Base-by-base conservation (phyloP, 2,113 vertebrate species). In the Zosterops japonicus region DNA sequence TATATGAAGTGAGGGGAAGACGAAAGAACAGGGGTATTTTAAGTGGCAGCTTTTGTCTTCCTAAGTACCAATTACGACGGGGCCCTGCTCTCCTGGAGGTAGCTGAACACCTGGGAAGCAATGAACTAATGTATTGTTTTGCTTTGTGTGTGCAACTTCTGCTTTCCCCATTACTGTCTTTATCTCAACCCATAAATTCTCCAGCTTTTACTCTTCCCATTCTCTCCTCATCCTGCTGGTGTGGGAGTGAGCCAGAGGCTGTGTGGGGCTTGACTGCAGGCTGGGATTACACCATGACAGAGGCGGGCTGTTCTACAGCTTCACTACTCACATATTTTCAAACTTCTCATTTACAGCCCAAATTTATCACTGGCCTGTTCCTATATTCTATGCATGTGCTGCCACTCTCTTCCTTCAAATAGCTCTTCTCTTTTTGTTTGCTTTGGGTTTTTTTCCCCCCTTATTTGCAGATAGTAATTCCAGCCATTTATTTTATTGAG, bases 361-460 rank as follows among this genome's bases (percentile, higher is more conserved):
- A 70, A 65, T 74, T 74, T 80, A 83, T 70, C 24, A 61, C 12
- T 60, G 27, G 5, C 16, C 20, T 53, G 27, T 52, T 88, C 36
- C 33, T 60, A 19, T 25, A 64, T 22, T 65, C 63, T 60, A 12
- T 31, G 60, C 27, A 56, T 0, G 1, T 61, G 35, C 46, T 69
- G 31, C 19, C 49, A 20, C 11, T 50, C 39, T 82, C 39, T 47
- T 79, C 33, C 44, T 76, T 79, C 64, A 83, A 82, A 83, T 3
- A 82, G 31, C 16, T 88, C 19, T 74, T 69, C 15, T 55, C 15
- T 72, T 80, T 68, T 67, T 16, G 13, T 13, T 49, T 70, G 22
- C 9, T 61, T 25, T 0, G 0, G 0, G n/a, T n/a, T 8, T 14
- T 14, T 33, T 28, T 25, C 1, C 1, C 25, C 10, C 9, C 18